A percentile compares a stretch with the other conserved stretches of the same genome.
Evolutionary conservation across 2,888 invertebrate genomes (phyloP).

Genomic region (Dilophus febrilis): DNA sequence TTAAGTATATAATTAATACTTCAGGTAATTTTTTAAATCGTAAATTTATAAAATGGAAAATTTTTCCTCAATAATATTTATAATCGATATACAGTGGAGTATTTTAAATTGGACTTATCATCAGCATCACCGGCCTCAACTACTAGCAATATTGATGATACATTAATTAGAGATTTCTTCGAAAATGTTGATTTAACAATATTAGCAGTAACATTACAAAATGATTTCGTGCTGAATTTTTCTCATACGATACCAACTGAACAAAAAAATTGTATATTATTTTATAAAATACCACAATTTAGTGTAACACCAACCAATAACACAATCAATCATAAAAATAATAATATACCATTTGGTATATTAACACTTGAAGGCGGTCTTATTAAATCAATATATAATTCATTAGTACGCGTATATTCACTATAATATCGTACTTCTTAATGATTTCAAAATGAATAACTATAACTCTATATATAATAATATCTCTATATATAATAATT

Average conservation of each 20-base stretch:
- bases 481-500: no score
- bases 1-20: conserved; percentile 29
- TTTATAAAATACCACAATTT: conserved; percentile 30
- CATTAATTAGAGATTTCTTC: conserved; percentile 31
- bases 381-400: conserved; percentile 33
- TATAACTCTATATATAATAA: no score
- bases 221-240: conserved; percentile 28
- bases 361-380: conserved; percentile 31
- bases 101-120: no score
- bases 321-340: neutral
- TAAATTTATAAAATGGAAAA: no score
- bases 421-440: no score
- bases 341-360: conserved; percentile 21
- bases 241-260: conserved; percentile 26
- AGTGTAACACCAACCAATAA: conserved; percentile 11
- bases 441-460: no score
- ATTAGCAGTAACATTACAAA: conserved; percentile 29
- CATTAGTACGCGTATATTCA: conserved; percentile 30
- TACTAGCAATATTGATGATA: conserved; percentile 15
- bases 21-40: conserved; percentile 22
- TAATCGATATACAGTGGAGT: no score
- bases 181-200: conserved; percentile 31
- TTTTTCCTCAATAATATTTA: no score
- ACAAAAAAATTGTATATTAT: conserved; percentile 28
- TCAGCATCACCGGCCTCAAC: neutral